These are phyloP conservation scores for Aphodius granarius DNA, from an alignment of 2,888 invertebrate genomes.

Conservation along the genomic window DNA sequence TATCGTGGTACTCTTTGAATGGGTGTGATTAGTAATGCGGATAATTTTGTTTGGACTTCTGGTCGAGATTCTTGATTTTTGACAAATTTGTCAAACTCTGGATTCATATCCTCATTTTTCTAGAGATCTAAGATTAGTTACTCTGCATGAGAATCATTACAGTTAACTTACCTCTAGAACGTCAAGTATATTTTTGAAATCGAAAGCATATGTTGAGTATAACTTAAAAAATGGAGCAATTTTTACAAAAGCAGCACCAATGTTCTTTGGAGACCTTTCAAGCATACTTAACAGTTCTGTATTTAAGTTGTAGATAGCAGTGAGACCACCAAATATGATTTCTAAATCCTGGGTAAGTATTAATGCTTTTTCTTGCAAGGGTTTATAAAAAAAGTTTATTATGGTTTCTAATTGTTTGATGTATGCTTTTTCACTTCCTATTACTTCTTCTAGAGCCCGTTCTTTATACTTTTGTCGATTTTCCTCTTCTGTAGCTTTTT, in stretches of 20 bases:
- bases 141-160: not conserved
- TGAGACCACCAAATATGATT: conserved; percentile 65
- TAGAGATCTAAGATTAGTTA: conserved; percentile 38
- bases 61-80: conserved; percentile 67
- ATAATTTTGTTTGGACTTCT: conserved; percentile 70
- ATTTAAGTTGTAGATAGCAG: conserved; percentile 65
- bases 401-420: conserved; percentile 67
- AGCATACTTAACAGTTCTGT: conserved; percentile 63
- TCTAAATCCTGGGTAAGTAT: conserved; percentile 57
- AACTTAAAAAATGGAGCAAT: conserved; percentile 77
- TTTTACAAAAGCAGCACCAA: conserved; percentile 68
- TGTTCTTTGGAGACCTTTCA: conserved; percentile 58
- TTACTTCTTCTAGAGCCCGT: conserved; percentile 68
- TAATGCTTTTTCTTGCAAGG: conserved; percentile 56
- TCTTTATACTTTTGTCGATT: conserved; percentile 48
- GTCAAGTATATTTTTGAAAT: conserved; percentile 65
- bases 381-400: conserved; percentile 65
- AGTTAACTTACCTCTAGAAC: conserved; percentile 60
- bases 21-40: conserved; percentile 74
- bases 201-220: conserved; percentile 77
- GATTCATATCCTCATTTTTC: conserved; percentile 57
- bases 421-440: conserved; percentile 71
- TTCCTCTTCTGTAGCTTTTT: conserved; percentile 40
- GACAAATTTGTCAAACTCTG: conserved; percentile 60
- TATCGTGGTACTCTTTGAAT: conserved; percentile 80